Percentiles rank a stretch among this genome's conserved stretches.
Conservation (phyloP, 2,888 invertebrate species). For the Noctua janthina region DNA sequence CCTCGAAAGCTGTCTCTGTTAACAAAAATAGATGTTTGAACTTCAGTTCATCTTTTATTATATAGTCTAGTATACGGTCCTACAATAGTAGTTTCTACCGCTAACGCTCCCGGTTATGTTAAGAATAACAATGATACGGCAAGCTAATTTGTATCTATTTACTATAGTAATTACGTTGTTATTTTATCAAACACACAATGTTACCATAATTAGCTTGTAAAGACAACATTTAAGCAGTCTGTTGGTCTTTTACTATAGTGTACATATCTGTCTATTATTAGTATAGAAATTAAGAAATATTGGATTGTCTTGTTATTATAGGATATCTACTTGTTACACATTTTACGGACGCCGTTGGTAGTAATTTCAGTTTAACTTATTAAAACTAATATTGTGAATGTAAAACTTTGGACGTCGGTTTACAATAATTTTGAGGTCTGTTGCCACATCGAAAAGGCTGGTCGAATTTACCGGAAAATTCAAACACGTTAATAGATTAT, state of each 20-base stretch:
- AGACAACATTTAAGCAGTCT: not conserved
- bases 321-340: not conserved
- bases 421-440: not conserved
- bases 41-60: conserved; percentile 31
- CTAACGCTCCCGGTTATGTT: not conserved
- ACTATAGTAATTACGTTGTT: conserved; percentile 19
- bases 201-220: conserved; percentile 25
- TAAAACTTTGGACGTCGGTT: not conserved
- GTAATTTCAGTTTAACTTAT: not conserved
- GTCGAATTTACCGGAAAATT: not conserved
- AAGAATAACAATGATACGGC: conserved; percentile 19
- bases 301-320: not conserved
- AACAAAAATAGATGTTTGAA: conserved; percentile 28
- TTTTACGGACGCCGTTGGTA: not conserved
- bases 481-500: not conserved
- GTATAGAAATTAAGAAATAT: not conserved
- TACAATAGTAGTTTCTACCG: not conserved
- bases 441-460: not conserved
- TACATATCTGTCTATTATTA: not conserved
- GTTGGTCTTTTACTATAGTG: not conserved
- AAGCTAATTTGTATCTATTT: conserved; percentile 7
- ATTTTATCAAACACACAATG: conserved; percentile 28
- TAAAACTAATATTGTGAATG: not conserved
- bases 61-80: not conserved
- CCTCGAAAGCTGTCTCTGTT: conserved; percentile 1